These are phyloP conservation scores for Puma concolor DNA, from an alignment of 2,113 vertebrate species.

Conservation along the genomic window DNA sequence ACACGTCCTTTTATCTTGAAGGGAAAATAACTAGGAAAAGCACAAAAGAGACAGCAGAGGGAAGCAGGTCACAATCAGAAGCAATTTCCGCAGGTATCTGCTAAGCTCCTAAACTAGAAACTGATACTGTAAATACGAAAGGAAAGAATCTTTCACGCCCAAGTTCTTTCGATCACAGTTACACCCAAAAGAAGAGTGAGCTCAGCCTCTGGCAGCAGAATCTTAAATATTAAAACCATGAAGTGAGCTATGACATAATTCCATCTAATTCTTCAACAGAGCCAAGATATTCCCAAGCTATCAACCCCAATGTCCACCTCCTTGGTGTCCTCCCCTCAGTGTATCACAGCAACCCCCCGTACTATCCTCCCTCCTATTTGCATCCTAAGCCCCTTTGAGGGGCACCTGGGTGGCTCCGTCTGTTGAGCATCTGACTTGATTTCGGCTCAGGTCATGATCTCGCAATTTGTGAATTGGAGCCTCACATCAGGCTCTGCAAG, in stretches of 20 bases:
- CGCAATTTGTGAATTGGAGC: too few species aligned
- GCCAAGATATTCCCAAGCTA: background rate
- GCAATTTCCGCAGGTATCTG: background rate
- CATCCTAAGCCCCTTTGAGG: background rate
- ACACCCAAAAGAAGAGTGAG: background rate
- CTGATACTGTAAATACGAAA: accelerated
- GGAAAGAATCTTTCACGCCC: background rate
- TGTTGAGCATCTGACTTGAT: too few species aligned
- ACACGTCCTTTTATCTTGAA: background rate
- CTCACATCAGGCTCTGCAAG: too few species aligned
- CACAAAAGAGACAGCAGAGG: background rate
- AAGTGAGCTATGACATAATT: background rate
- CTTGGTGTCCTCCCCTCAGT: background rate
- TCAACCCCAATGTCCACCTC: background rate
- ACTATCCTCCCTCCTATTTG: too few species aligned
- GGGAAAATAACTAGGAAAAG: background rate
- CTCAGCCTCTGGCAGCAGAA: conserved; percentile 41
- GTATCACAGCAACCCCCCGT: too few species aligned
- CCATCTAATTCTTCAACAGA: conserved; percentile 23
- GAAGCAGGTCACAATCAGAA: background rate
- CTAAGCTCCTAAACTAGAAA: background rate
- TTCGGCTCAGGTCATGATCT: too few species aligned
- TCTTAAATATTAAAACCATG: background rate
- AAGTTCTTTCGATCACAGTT: background rate
- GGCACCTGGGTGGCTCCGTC: too few species aligned